phyloP scores from a whole-genome alignment of 2,113 vertebrate species.

The Pedetes capensis region DNA sequence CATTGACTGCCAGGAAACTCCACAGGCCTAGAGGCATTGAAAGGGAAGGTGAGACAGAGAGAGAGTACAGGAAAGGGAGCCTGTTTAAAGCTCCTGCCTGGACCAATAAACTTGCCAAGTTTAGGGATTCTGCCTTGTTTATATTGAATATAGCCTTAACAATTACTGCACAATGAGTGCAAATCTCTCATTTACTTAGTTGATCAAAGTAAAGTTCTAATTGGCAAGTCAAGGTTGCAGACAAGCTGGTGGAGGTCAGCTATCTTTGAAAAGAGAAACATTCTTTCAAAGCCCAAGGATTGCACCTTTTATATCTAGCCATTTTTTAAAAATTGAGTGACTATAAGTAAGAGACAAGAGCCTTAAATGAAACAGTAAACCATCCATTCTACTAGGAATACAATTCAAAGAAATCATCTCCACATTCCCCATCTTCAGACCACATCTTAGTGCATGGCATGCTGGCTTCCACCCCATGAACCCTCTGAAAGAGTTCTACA shows the following conservation, averaged over 20 bases:
- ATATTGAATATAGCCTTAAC: background rate
- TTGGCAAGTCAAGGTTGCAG: background rate
- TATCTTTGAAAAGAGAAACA: background rate
- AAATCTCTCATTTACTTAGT: background rate
- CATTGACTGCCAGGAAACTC: background rate
- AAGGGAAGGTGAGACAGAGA: background rate
- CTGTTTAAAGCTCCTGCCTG: background rate
- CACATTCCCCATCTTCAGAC: background rate
- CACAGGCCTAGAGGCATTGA: background rate
- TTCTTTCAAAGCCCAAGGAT: background rate
- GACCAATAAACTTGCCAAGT: background rate
- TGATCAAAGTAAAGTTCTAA: background rate
- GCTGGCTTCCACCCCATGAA: background rate
- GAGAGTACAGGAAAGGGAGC: background rate
- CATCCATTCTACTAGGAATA: conserved; percentile 16
- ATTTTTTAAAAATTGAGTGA: background rate
- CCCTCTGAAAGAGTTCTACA: background rate
- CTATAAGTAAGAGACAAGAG: background rate
- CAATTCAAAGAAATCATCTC: conserved; percentile 34
- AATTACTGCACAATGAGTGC: background rate
- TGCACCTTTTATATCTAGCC: background rate
- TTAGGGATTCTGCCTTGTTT: background rate
- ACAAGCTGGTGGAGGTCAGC: background rate
- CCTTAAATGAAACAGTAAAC: background rate
- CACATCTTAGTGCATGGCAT: background rate